Base-by-base conservation (phyloP, 1,140 invertebrate genomes). In the Saxidomus purpurata region DNA sequence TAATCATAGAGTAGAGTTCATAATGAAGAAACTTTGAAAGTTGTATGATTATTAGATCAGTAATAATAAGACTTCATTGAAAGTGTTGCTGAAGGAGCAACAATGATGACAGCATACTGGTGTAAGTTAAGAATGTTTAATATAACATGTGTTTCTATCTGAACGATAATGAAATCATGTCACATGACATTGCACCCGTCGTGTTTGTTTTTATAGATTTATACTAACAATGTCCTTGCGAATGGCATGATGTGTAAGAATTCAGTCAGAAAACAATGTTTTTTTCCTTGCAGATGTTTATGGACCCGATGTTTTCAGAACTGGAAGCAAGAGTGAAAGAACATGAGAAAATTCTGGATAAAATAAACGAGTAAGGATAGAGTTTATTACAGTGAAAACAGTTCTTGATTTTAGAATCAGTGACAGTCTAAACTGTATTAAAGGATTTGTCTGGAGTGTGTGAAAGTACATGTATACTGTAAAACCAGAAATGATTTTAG, bases 231-330 rank as follows among this genome's bases (percentile, higher is more conserved):
- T 43, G 43, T 43, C 4, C 15, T 8, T n/a, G 15, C 6, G 43
- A 8, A 15, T 43, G 43, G 15, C 15, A 43, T 43, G 15, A 8
- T 43, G 43, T 43, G 43, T 43, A 43, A 15, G 43, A n/a, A n/a
- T n/a, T n/a, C n/a, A n/a, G n/a, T n/a, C n/a, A n/a, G n/a, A n/a
- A 43, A 43, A 55, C 4, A 63, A 63, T 63, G 59, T 63, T 63
- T 63, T 63, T 63, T 25, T 63, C 59, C 34, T 90, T 91, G 79
- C 90, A 95, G 94, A 90, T 92, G 89, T 94, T 94, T 36, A 90
- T 94, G 89, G 90, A 94, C 71, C 93, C 94, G 6, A 94, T 94
- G 93, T 84, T 94, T 89, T 86, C 88, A 28, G 92, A 94, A 34
- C 19, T 95, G 79, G 94, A 95, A 71, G 89, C 90, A 52, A 91